These are phyloP conservation scores for Brachionus asplanchnoidis DNA, from an alignment of 1,140 invertebrate species.

Conservation along the genomic window DNA sequence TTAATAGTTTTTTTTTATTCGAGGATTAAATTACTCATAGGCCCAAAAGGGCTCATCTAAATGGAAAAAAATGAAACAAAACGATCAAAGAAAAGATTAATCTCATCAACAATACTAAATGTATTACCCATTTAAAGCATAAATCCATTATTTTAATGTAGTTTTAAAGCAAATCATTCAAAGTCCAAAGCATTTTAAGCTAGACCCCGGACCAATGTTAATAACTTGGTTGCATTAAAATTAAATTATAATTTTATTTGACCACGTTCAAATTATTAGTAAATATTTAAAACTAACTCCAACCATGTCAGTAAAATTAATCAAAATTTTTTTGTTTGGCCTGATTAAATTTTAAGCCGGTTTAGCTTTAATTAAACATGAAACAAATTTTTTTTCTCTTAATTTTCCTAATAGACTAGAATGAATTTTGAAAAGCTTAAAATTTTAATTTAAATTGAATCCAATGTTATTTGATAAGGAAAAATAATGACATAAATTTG, in stretches of 20 bases:
- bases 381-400: neutral
- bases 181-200: neutral
- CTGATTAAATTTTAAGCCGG: neutral
- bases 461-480: neutral
- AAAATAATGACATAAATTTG: neutral
- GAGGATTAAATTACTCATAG: neutral
- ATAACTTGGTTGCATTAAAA: neutral
- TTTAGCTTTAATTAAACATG: neutral
- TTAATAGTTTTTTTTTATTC: neutral
- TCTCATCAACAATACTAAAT: neutral
- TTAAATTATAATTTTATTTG: neutral
- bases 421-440: neutral
- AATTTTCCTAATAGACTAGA: neutral
- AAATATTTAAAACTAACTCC: neutral
- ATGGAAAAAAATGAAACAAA: neutral
- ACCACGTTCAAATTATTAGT: neutral
- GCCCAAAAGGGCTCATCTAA: neutral
- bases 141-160: neutral
- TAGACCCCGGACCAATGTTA: neutral
- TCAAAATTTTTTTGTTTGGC: neutral
- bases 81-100: neutral
- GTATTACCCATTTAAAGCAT: neutral
- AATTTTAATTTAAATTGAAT: neutral
- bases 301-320: neutral
- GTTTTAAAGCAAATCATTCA: neutral